Conservation (phyloP, 2,888 invertebrate species). For the Leptinotarsa juncta region DNA sequence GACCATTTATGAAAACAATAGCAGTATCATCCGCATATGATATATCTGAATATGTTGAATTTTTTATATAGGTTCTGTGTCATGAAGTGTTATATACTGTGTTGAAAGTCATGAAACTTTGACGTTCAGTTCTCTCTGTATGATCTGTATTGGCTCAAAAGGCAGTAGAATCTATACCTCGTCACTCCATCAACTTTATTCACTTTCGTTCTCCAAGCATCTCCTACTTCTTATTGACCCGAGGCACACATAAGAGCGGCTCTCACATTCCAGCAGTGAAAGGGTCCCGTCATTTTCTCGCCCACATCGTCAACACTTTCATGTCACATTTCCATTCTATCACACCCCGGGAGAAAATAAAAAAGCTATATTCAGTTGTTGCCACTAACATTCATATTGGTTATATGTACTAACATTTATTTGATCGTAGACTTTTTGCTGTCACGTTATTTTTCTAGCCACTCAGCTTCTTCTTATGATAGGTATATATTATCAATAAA, state of each 20-base stretch:
- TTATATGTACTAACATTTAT: neutral
- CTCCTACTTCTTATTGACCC: neutral
- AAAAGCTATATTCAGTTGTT: slow-evolving; percentile 3
- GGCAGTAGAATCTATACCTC: neutral
- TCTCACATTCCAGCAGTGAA: neutral
- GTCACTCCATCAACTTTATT: slow-evolving; percentile 1
- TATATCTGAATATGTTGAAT: too few relatives aligned
- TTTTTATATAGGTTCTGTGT: too few relatives aligned
- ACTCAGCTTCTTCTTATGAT: too few relatives aligned
- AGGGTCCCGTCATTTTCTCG: neutral
- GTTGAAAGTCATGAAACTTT: too few relatives aligned
- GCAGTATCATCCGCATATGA: too few relatives aligned
- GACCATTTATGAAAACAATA: too few relatives aligned
- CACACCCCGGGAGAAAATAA: slow-evolving; percentile 1
- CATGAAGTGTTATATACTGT: too few relatives aligned
- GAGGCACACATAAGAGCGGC: neutral
- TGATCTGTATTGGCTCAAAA: neutral
- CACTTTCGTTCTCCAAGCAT: neutral
- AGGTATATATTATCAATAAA: too few relatives aligned
- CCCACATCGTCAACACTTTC: neutral
- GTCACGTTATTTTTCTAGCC: neutral
- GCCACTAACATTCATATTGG: neutral
- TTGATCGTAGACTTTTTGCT: neutral
- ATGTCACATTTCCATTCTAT: neutral
- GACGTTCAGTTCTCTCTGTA: neutral